These are phyloP conservation scores for Tokudaia tokunoshimensis DNA, from an alignment of 2,797 vertebrate genomes.

Conservation along the genomic window DNA sequence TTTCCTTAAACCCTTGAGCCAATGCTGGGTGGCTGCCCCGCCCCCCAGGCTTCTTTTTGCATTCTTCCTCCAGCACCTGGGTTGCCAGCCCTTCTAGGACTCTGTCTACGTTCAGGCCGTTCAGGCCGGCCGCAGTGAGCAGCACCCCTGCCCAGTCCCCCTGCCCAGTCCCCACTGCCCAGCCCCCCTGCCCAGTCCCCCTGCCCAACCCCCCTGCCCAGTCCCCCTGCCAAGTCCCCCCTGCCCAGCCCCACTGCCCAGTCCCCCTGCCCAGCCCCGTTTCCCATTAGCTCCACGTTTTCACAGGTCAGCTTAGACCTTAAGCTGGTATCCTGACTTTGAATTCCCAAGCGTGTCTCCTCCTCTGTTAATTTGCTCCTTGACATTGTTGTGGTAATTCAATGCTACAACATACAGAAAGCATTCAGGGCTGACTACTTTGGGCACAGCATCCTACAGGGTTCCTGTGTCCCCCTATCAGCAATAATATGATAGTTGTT, in stretches of 20 bases:
- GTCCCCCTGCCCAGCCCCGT: background rate
- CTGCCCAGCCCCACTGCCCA: background rate
- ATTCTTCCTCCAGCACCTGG: background rate
- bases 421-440: background rate
- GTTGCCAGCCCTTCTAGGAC: background rate
- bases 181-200: background rate
- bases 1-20: background rate
- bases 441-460: background rate
- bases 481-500: background rate
- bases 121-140: background rate
- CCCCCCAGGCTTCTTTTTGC: background rate
- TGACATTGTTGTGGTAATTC: background rate
- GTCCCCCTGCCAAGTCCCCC: background rate
- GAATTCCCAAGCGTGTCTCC: background rate
- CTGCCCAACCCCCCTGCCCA: background rate
- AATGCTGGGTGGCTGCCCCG: no score
- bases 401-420: background rate
- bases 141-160: background rate
- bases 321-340: background rate
- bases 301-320: background rate
- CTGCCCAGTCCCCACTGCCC: no score
- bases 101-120: background rate
- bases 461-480: background rate
- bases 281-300: background rate
- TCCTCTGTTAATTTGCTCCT: background rate